These are phyloP conservation scores for Calliopsis andreniformis DNA, from an alignment of 1,140 invertebrate species.

Conservation along the genomic window DNA sequence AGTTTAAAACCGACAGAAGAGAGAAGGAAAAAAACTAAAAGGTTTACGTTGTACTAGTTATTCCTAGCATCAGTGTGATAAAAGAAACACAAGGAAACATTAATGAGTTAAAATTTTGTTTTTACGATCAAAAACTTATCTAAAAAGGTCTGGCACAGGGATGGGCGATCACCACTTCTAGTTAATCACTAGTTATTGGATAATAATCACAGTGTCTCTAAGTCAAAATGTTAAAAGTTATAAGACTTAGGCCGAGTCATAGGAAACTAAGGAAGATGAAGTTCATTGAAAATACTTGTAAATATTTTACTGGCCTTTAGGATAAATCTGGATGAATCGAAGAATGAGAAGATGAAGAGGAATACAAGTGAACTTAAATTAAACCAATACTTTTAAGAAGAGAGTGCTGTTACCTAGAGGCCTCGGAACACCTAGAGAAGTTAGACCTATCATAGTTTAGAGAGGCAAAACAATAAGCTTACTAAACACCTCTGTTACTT, in stretches of 20 bases:
- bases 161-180: conserved; percentile 25
- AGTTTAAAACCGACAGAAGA: background rate
- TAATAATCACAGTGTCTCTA: too few relatives aligned
- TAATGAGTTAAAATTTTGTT: conserved; percentile 14
- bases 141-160: background rate
- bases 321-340: background rate
- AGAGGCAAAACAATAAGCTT: background rate
- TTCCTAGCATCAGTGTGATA: background rate
- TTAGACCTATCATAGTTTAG: conserved; percentile 6
- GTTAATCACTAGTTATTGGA: too few relatives aligned
- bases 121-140: background rate
- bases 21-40: background rate
- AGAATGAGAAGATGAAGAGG: background rate
- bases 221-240: background rate
- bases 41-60: background rate
- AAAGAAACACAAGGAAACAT: background rate
- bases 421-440: too few relatives aligned
- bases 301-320: background rate
- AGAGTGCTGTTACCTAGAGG: background rate
- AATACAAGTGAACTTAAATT: conserved; percentile 4
- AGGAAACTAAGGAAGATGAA: background rate
- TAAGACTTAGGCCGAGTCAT: conserved; percentile 25
- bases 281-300: background rate
- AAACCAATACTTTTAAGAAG: background rate
- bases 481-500: background rate